Evolutionary conservation across 2,888 invertebrate genomes (phyloP).

Genomic region (Plagodis pulveraria): DNA sequence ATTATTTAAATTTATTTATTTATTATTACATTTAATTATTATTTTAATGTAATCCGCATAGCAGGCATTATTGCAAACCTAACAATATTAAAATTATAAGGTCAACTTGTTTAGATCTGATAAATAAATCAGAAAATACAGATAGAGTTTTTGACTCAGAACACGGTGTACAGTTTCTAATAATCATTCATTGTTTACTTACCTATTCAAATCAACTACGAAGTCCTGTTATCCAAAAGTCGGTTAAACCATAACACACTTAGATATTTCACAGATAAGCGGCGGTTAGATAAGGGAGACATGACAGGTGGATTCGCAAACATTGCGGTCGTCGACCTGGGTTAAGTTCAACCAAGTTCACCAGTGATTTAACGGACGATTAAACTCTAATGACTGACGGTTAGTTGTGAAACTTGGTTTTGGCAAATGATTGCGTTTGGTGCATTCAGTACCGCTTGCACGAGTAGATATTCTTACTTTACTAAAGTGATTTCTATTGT

Average conservation of each 20-base stretch:
- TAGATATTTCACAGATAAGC: constrained; percentile 22
- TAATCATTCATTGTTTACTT: constrained; percentile 5
- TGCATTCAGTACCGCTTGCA: not conserved
- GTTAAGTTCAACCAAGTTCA: constrained; percentile 30
- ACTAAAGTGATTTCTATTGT: too few species aligned
- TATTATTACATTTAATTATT: too few species aligned
- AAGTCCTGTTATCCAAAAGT: constrained; percentile 21
- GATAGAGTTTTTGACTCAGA: too few species aligned
- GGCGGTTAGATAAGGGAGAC: constrained; percentile 23
- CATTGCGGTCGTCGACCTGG: constrained; percentile 25
- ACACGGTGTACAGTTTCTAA: too few species aligned
- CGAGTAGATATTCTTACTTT: too few species aligned
- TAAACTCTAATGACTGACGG: constrained; percentile 22
- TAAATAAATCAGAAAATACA: too few species aligned
- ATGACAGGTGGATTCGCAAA: constrained; percentile 32
- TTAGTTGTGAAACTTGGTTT: constrained; percentile 14
- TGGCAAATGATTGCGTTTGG: not conserved
- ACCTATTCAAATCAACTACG: constrained; percentile 6
- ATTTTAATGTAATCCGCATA: too few species aligned
- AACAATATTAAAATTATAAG: too few species aligned
- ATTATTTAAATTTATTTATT: too few species aligned
- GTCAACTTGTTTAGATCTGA: too few species aligned
- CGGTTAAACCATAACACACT: constrained; percentile 21
- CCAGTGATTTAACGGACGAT: constrained; percentile 26
- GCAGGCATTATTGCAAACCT: too few species aligned